Evolutionary conservation across 2,113 vertebrate genomes (phyloP).

Genomic region (Petrocephalus microphthalmus): DNA sequence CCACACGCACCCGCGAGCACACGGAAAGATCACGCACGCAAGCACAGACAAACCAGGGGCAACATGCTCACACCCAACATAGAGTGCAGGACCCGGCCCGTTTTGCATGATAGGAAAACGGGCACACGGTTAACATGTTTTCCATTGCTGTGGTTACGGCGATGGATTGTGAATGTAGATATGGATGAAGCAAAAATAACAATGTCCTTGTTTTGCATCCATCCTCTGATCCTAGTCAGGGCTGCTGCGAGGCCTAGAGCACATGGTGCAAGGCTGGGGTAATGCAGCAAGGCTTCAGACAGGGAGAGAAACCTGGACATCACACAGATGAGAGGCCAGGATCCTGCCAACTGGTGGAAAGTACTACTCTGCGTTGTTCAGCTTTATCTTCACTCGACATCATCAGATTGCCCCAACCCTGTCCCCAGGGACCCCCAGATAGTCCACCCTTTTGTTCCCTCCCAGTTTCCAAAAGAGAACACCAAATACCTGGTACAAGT

Average conservation of each 20-base stretch:
- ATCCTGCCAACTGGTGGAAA: background rate
- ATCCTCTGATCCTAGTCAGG: background rate
- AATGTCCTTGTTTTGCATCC: background rate
- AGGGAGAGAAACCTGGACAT: background rate
- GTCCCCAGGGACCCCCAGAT: background rate
- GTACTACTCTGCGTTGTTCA: background rate
- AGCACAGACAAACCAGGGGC: conserved; percentile 18
- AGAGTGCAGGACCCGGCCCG: background rate
- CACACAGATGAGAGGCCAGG: background rate
- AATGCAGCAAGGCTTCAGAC: background rate
- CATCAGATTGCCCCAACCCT: background rate
- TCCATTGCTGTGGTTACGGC: background rate
- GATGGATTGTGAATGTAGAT: background rate
- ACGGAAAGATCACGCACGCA: background rate
- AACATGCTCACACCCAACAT: conserved; percentile 12
- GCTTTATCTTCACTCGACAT: background rate
- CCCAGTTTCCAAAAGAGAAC: background rate
- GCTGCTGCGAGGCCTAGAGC: background rate
- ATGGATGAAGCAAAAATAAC: background rate
- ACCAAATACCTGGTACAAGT: background rate
- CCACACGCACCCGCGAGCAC: conserved; percentile 33
- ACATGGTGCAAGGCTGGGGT: background rate
- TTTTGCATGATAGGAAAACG: background rate
- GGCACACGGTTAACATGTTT: background rate
- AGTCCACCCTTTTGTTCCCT: background rate